Evolutionary conservation across 2,797 vertebrate species (phyloP).

Genomic region (Saxicola maurus): DNA sequence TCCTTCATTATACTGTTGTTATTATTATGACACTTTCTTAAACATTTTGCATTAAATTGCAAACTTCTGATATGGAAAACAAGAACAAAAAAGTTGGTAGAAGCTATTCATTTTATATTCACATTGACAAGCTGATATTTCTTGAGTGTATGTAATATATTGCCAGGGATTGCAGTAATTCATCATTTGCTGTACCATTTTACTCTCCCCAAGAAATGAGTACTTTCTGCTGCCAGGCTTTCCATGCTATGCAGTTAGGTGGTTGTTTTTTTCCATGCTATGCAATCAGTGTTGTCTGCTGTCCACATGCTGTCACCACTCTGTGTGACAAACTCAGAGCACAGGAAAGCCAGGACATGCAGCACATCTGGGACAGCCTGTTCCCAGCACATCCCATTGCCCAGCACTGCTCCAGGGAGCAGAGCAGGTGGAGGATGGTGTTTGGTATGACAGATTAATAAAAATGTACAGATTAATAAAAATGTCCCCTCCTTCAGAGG

Average conservation of each 20-base stretch:
- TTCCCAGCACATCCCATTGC: background rate
- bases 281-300: background rate
- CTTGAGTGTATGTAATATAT: background rate
- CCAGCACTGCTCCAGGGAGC: background rate
- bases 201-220: background rate
- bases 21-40: background rate
- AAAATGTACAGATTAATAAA: background rate
- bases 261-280: background rate
- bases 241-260: background rate
- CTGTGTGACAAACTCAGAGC: fast-evolving
- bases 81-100: background rate
- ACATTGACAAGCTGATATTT: background rate
- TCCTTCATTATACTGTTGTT: background rate
- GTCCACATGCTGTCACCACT: background rate
- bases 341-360: fast-evolving
- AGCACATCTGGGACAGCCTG: background rate
- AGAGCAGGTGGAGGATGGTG: background rate
- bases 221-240: background rate
- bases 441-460: background rate
- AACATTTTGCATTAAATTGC: background rate
- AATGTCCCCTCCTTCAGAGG: no score
- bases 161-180: background rate
- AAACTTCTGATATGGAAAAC: background rate
- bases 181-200: background rate
- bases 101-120: background rate